Percentiles rank a stretch among this genome's conserved stretches.
phyloP scores from a whole-genome alignment of 2,113 vertebrate species.

The Neopipo cinnamomea region DNA sequence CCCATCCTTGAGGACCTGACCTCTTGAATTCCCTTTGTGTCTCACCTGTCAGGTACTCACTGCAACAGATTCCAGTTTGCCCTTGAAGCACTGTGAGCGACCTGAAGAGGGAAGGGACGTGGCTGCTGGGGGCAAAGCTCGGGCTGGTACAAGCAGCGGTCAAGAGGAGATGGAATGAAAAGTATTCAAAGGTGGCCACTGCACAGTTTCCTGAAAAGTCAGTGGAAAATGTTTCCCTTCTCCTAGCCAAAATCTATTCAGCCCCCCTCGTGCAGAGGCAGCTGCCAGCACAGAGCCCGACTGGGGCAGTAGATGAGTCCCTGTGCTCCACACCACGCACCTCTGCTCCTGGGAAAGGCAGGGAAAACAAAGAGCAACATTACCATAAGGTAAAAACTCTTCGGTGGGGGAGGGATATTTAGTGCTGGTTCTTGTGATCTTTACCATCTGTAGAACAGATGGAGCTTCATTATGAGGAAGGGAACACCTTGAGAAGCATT shows the following conservation, averaged over 20 bases:
- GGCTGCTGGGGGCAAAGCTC: background rate
- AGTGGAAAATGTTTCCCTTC: background rate
- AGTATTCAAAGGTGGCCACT: background rate
- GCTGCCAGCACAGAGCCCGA: background rate
- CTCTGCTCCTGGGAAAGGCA: conserved; percentile 12
- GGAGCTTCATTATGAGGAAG: conserved; percentile 67
- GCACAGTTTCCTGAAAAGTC: background rate
- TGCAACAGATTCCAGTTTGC: background rate
- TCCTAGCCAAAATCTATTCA: background rate
- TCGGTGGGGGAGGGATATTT: conserved; percentile 51
- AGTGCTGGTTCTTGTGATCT: conserved; percentile 68
- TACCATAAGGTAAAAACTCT: conserved; percentile 59
- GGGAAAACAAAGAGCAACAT: conserved; percentile 56
- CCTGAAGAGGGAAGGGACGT: background rate
- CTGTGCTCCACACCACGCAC: background rate
- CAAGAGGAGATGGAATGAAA: background rate
- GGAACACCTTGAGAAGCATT: conserved; percentile 64
- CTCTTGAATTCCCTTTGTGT: background rate
- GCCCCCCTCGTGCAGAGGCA: background rate
- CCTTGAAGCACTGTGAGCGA: background rate
- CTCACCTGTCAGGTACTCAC: background rate
- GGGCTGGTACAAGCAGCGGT: background rate
- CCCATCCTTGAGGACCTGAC: background rate
- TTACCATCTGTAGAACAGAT: conserved; percentile 70
- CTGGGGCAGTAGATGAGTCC: background rate